Conservation (phyloP, 2,113 vertebrate genomes). For the Ptilonorhynchus violaceus region DNA sequence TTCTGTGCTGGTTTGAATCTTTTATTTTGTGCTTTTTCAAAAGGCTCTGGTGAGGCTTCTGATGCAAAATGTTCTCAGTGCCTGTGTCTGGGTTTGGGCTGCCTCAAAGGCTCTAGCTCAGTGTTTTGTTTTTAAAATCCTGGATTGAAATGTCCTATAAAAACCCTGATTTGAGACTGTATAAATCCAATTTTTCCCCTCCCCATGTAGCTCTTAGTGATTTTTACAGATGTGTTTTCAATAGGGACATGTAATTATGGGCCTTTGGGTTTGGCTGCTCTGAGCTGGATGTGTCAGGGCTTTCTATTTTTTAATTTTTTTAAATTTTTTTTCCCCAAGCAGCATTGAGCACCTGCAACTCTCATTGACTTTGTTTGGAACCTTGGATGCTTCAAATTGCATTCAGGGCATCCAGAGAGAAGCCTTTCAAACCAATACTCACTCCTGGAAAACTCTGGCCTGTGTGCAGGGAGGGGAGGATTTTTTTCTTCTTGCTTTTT, state of each 20-base stretch:
- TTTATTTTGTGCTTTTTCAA: not conserved
- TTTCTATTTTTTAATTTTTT: not conserved
- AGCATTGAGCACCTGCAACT: constrained; percentile 29
- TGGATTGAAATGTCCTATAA: not conserved
- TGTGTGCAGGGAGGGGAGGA: not conserved
- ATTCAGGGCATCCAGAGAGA: not conserved
- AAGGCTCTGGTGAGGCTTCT: not conserved
- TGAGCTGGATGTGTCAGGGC: not conserved
- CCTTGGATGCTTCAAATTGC: not conserved
- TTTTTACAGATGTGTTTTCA: constrained; percentile 52
- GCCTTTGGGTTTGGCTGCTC: constrained; percentile 24
- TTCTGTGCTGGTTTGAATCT: not conserved
- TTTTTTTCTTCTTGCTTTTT: not conserved
- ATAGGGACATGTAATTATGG: not conserved
- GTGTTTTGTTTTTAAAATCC: not conserved
- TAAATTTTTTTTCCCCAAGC: not conserved
- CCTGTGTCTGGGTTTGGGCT: not conserved
- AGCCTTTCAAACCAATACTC: not conserved
- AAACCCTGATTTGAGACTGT: not conserved
- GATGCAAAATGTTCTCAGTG: not conserved
- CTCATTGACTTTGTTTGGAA: constrained; percentile 38
- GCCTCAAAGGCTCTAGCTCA: not conserved
- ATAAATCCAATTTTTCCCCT: not conserved
- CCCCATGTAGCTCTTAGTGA: not conserved
- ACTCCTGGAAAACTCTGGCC: not conserved